These are phyloP conservation scores for Gambusia affinis DNA, from an alignment of 2,113 vertebrate species.

Conservation along the genomic window DNA sequence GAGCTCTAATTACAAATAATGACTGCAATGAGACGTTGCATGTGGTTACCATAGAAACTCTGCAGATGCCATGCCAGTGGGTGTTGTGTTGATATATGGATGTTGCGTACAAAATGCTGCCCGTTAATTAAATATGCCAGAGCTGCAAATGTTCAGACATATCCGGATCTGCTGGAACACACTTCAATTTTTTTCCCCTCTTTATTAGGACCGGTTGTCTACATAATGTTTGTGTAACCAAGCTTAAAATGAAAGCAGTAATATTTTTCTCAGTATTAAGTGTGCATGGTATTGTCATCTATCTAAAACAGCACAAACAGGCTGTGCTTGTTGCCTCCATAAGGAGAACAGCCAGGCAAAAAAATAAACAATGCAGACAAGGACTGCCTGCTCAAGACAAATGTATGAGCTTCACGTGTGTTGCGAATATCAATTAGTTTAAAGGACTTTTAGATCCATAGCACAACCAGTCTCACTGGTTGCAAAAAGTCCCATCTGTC, in stretches of 20 bases:
- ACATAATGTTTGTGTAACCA: not conserved
- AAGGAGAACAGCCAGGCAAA: constrained; percentile 28
- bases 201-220: not conserved
- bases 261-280: constrained; percentile 11
- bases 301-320: constrained; percentile 8
- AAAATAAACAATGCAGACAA: constrained; percentile 24
- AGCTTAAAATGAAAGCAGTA: not conserved
- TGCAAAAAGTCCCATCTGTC: not conserved
- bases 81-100: constrained; percentile 34
- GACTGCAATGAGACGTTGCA: constrained; percentile 27
- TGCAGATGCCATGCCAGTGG: constrained; percentile 34
- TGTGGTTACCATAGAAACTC: constrained; percentile 54
- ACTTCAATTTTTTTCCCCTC: not conserved
- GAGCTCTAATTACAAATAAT: constrained; percentile 50
- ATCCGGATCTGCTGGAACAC: not conserved
- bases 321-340: constrained; percentile 26
- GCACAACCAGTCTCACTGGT: not conserved
- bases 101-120: constrained; percentile 33
- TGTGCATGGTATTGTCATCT: constrained; percentile 25
- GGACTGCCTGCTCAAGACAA: constrained; percentile 37
- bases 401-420: constrained; percentile 25
- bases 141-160: constrained; percentile 5
- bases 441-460: not conserved
- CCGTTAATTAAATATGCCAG: constrained; percentile 36
- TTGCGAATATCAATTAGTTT: not conserved